Base-by-base conservation (phyloP, 2,797 vertebrate genomes). In the Hypotaenidia philippensis region DNA sequence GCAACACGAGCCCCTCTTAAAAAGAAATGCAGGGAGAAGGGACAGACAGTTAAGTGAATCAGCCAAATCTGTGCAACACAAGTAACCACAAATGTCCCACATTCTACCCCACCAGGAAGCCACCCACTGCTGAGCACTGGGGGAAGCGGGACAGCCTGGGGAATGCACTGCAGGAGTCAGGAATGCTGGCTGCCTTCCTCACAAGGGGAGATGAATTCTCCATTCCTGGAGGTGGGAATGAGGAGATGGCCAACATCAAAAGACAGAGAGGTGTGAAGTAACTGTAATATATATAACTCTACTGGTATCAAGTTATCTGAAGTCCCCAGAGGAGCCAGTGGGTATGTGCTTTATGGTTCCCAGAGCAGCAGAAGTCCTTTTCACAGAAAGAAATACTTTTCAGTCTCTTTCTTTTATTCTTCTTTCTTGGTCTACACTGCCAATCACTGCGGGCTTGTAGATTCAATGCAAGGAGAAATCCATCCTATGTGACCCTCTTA, bases 111-210 rank as follows among this genome's bases (percentile, higher is more conserved):
- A 52, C 49, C 89, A 95, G 94, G 93, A 94, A 96, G 83, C 90
- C 94, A 92, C 95, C 92, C 90, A 87, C 92, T 79, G 93, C 32
- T 0, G 1, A 64, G 68, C 0, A 0, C 83, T 31, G 69, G 45
- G 82, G 87, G 80, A 94, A 85, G 88, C 3, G 3, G 27, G 69
- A 63, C 93, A 94, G 96, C 53, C 82, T 75, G 76, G 76, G 82
- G 71, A 93, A 84, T 47, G 83, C 52, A 18, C 91, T 59, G 89
- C 2, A 65, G 93, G 91, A 96, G 87, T 72, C 47, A 82, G 94
- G 80, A 97, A 95, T 66, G 47, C 87, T 86, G 93, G 59, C 91
- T 91, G 79, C 50, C 69, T 91, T 86, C 89, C 87, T 56, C 47
- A 40, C 44, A 10, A 20, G 17, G 22, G 45, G 61, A 86, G 59